A percentile compares a stretch with the other conserved stretches of the same genome.
These are phyloP conservation scores for Gopherus flavomarginatus DNA, from an alignment of 2,113 vertebrate genomes.

Conservation along the genomic window DNA sequence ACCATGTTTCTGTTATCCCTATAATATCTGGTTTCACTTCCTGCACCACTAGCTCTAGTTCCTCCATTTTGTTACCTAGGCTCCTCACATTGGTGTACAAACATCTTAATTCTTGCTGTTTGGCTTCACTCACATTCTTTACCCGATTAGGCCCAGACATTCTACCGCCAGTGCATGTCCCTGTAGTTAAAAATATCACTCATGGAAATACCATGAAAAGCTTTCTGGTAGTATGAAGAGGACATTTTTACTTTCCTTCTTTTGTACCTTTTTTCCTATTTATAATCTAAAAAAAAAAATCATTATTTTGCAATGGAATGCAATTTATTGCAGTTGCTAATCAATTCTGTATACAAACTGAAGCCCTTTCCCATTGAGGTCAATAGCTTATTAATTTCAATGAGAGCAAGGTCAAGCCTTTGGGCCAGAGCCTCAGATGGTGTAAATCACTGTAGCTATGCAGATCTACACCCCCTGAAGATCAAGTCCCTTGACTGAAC, in stretches of 20 bases:
- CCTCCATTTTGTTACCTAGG: too few relatives aligned
- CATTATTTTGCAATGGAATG: background rate
- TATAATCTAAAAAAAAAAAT: background rate
- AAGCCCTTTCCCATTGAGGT: background rate
- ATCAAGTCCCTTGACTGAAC: background rate
- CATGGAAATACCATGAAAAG: background rate
- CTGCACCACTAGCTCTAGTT: too few relatives aligned
- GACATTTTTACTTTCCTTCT: background rate
- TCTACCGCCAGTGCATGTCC: background rate
- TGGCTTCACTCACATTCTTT: too few relatives aligned
- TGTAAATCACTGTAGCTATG: background rate
- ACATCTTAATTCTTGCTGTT: too few relatives aligned
- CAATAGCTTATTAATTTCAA: background rate
- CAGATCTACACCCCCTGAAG: background rate
- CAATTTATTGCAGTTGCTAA: background rate
- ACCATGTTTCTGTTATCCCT: too few relatives aligned
- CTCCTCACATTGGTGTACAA: too few relatives aligned
- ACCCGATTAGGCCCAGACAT: too few relatives aligned
- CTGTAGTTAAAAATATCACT: background rate
- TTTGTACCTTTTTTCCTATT: background rate
- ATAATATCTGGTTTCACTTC: too few relatives aligned
- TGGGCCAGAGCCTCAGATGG: background rate
- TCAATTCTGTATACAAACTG: background rate
- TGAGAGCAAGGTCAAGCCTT: background rate
- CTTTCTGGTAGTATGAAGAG: rapidly evolving